phyloP scores from a whole-genome alignment of 2,888 invertebrate species.

The Athalia cordata region DNA sequence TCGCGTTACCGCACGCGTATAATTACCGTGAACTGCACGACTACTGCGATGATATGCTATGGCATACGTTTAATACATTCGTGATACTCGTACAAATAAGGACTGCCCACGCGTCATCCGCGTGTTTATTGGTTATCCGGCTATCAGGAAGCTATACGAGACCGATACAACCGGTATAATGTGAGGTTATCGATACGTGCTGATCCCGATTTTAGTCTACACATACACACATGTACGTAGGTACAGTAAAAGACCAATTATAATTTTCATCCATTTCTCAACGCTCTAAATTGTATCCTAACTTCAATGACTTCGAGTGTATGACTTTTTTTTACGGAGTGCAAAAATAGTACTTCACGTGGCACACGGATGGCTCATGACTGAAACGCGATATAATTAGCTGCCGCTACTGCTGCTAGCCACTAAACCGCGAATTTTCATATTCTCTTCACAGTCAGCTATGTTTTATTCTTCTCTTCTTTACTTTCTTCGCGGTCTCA shows the following conservation, averaged over 20 bases:
- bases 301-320: no score
- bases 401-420: not conserved
- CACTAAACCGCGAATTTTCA: not conserved
- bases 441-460: not conserved
- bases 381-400: conserved; percentile 8
- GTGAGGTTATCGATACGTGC: conserved; percentile 3
- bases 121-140: conserved; percentile 33
- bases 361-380: conserved; percentile 2
- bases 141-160: not conserved
- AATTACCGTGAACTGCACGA: not conserved
- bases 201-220: not conserved
- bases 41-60: not conserved
- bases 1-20: no score
- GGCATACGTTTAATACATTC: not conserved
- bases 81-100: not conserved
- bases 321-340: not conserved
- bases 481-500: no score
- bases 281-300: not conserved
- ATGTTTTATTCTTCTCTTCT: not conserved
- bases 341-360: conserved; percentile 24
- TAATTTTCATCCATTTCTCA: not conserved
- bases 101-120: conserved; percentile 18
- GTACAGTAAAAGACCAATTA: no score
- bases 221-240: not conserved
- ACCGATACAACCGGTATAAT: conserved; percentile 2